Evolutionary conservation across 2,113 vertebrate species (phyloP).

Genomic region (Scopus umbretta): DNA sequence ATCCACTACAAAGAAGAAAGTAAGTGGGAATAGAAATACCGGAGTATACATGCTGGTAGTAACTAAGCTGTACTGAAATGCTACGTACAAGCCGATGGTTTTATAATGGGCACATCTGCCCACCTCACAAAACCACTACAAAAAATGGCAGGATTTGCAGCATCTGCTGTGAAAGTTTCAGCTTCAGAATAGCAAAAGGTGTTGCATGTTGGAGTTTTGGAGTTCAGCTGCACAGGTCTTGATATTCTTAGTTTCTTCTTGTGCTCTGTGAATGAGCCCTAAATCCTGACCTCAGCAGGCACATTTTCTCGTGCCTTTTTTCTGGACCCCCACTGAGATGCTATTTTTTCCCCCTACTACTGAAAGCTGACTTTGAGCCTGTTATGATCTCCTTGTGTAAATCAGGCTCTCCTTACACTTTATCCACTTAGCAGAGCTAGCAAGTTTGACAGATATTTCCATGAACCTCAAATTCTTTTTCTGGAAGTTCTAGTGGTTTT

Average conservation of each 20-base stretch:
- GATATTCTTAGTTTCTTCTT: background rate
- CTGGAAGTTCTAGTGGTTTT: background rate
- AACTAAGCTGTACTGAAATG: background rate
- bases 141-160: background rate
- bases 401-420: background rate
- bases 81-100: constrained; percentile 5
- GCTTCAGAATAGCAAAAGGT: background rate
- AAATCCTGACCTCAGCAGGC: background rate
- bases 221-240: background rate
- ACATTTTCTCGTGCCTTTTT: background rate
- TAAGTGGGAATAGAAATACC: constrained; percentile 25
- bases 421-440: background rate
- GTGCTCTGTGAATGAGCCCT: background rate
- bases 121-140: background rate
- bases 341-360: accelerated
- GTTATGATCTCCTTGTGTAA: background rate
- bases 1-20: constrained; percentile 16
- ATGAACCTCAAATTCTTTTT: background rate
- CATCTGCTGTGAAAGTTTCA: background rate
- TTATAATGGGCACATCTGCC: constrained; percentile 36
- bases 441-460: background rate
- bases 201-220: background rate
- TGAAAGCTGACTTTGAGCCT: background rate
- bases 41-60: constrained; percentile 7
- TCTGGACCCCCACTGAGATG: background rate